phyloP scores from a whole-genome alignment of 2,888 invertebrate species.

The Ramazzottius varieornatus region DNA sequence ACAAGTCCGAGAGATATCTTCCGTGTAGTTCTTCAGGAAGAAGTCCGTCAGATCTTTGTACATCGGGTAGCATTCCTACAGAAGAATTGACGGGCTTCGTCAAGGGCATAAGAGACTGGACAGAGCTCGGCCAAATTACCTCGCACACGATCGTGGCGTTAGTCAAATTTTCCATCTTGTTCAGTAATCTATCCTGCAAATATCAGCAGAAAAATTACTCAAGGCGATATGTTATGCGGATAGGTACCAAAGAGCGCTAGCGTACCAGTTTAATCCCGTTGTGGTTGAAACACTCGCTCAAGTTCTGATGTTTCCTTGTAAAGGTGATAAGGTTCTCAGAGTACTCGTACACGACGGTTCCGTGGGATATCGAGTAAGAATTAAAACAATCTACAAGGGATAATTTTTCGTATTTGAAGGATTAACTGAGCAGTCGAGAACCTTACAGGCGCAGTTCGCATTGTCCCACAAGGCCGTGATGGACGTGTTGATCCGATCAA shows the following conservation, averaged over 20 bases:
- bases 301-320: not conserved
- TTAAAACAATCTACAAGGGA: not conserved
- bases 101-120: too few species aligned
- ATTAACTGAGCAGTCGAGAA: not conserved
- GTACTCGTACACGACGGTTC: not conserved
- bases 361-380: not conserved
- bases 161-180: not conserved
- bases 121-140: too few species aligned
- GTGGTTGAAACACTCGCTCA: not conserved
- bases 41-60: conserved; percentile 1
- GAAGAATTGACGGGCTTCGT: too few species aligned
- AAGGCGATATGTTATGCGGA: too few species aligned
- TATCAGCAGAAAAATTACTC: too few species aligned
- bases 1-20: not conserved
- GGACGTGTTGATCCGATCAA: not conserved
- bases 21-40: not conserved
- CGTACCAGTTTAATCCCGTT: not conserved
- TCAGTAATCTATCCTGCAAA: too few species aligned
- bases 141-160: not conserved
- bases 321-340: not conserved
- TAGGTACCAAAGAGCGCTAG: not conserved
- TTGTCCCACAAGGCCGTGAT: not conserved
- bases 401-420: not conserved
- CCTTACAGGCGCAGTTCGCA: not conserved
- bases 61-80: not conserved